These are phyloP conservation scores for Puntigrus tetrazona DNA, from an alignment of 2,113 vertebrate species.

Conservation along the genomic window DNA sequence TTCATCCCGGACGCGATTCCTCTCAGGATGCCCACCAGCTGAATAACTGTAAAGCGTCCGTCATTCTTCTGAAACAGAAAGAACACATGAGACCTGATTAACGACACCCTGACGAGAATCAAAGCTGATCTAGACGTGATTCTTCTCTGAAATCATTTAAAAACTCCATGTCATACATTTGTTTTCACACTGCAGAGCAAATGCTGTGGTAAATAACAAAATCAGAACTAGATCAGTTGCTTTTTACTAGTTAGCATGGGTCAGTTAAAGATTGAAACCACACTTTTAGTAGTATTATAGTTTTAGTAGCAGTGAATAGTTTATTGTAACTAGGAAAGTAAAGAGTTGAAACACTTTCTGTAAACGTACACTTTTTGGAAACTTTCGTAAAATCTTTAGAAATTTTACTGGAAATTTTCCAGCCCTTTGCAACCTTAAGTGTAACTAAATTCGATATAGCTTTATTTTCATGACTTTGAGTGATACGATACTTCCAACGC, in stretches of 20 bases:
- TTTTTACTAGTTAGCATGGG: neutral
- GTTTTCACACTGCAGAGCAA: neutral
- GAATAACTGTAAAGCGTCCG: conserved; percentile 95
- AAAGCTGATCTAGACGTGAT: neutral
- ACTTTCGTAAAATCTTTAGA: too few species aligned
- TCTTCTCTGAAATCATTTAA: neutral
- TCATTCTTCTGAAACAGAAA: conserved; percentile 87
- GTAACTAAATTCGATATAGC: too few species aligned
- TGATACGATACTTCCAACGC: too few species aligned
- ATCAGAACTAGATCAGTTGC: neutral
- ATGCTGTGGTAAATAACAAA: neutral
- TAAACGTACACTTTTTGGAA: too few species aligned
- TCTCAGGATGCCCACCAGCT: conserved; percentile 95
- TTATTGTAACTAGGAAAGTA: too few species aligned
- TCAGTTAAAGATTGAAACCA: neutral
- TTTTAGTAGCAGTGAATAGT: too few species aligned
- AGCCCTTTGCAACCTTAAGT: too few species aligned
- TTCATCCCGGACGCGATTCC: conserved; percentile 98
- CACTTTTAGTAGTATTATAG: too few species aligned
- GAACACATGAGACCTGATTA: neutral
- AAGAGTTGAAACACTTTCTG: too few species aligned
- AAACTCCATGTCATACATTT: neutral
- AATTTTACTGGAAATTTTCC: too few species aligned
- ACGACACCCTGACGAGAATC: neutral
- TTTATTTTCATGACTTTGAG: too few species aligned